These are phyloP conservation scores for Acanthiza pusilla DNA, from an alignment of 2,797 vertebrate species.

Conservation along the genomic window DNA sequence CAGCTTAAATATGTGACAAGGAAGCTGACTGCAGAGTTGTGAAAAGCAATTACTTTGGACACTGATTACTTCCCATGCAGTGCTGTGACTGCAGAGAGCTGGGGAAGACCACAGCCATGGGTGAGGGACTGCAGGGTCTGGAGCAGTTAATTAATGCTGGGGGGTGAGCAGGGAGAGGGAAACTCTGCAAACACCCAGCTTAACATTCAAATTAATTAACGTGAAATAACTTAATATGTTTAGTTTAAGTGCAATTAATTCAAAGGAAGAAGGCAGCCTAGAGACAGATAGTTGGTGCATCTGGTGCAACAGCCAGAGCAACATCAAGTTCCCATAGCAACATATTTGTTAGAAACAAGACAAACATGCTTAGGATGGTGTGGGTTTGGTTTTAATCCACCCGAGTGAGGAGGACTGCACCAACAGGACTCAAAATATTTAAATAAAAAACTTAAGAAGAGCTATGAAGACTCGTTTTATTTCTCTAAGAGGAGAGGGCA, in stretches of 20 bases:
- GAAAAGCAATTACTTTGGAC: constrained; percentile 74
- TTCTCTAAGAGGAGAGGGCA: not conserved
- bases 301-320: constrained; percentile 39
- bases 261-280: constrained; percentile 23
- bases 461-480: not conserved
- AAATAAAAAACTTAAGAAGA: not conserved
- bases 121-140: constrained; percentile 20
- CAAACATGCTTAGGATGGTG: not conserved
- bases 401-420: not conserved
- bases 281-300: constrained; percentile 46
- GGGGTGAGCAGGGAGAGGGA: not conserved
- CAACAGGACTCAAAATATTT: constrained; percentile 3
- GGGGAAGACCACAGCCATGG: not conserved
- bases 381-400: not conserved
- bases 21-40: constrained; percentile 52
- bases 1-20: constrained; percentile 68
- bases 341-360: constrained; percentile 61
- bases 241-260: constrained; percentile 73
- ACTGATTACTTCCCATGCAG: constrained; percentile 61
- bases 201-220: constrained; percentile 71
- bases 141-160: constrained; percentile 63
- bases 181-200: constrained; percentile 25
- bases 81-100: constrained; percentile 23
- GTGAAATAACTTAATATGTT: constrained; percentile 67
- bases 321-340: constrained; percentile 70